These are phyloP conservation scores for Pemphigus obesinymphae DNA, from an alignment of 1,140 invertebrate genomes.

Conservation along the genomic window DNA sequence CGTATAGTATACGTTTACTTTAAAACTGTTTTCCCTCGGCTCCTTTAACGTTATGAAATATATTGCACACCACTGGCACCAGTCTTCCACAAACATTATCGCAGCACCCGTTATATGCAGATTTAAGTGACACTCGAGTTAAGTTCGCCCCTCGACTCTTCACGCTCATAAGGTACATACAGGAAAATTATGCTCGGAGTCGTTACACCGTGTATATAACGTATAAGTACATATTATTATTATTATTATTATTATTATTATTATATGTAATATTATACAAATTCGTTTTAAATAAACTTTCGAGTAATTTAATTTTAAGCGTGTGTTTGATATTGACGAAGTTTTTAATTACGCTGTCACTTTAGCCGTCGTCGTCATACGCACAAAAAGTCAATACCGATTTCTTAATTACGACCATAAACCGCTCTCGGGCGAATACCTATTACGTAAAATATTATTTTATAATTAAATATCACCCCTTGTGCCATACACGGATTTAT, in stretches of 20 bases:
- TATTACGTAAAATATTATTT: background rate
- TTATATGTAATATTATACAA: too few species aligned
- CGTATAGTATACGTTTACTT: background rate
- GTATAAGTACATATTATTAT: background rate
- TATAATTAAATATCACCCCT: background rate
- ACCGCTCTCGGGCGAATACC: background rate
- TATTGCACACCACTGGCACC: too few species aligned
- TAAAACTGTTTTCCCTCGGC: background rate
- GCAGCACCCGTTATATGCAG: background rate
- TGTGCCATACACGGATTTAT: too few species aligned
- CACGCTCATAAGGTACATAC: background rate
- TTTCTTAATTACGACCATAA: background rate
- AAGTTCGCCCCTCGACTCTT: background rate
- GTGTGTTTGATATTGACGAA: constrained; percentile 1
- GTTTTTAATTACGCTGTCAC: constrained; percentile 33
- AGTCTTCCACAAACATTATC: background rate
- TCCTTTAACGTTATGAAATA: background rate
- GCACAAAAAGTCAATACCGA: constrained; percentile 4
- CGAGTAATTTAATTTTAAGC: background rate
- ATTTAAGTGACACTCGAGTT: constrained; percentile 5
- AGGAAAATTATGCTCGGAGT: too few species aligned
- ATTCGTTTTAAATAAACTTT: background rate
- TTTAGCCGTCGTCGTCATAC: constrained; percentile 22
- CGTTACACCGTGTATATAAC: background rate
- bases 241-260: too few species aligned